Base-by-base conservation (phyloP, 1,140 invertebrate species). In the Chironomus tepperi region DNA sequence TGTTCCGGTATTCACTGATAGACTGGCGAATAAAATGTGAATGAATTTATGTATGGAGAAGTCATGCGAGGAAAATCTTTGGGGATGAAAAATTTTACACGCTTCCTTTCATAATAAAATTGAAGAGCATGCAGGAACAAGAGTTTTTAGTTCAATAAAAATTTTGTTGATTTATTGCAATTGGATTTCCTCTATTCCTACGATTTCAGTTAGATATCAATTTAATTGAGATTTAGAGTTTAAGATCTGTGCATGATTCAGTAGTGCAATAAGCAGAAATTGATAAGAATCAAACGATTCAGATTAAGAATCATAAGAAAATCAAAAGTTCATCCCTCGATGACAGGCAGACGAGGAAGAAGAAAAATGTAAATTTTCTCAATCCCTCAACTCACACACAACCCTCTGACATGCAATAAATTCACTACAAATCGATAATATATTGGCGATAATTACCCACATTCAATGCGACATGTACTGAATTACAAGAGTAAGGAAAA, bases 371-470 rank as follows among this genome's bases (percentile, higher is more conserved):
- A 34, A 34, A 34, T 57, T 12, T 57, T 12, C 3, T 57, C 43
- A 2, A 9, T 15, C 43, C 9, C 7, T 47, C 15, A 47, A 47
- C 43, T 57, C 47, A n/a, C 47, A 57, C 47, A 12, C 24, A 34
- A 34, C 47, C n/a, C 47, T n/a, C 47, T 15, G 3, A 15, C 47
- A 57, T 57, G 12, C 47, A 57, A 57, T 57, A 57, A 57, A 57
- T 57, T 57, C n/a, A 12, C 47, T 57, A 57, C 47, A 57, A 57
- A 57, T 57, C 47, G 47, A 57, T 57, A 57, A 57, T n/a, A 57
- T 57, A 57, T 57, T 57, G 47, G 47, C 47, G 47, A 57, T 57
- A 57, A 57, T 57, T 57, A 57, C 47, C 47, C 47, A 57, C 47
- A 57, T 57, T 57, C 47, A 57, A 15, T 57, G 47, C 47, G 12